Base-by-base conservation (phyloP, 2,797 vertebrate genomes). In the Neoniphon sammara region DNA sequence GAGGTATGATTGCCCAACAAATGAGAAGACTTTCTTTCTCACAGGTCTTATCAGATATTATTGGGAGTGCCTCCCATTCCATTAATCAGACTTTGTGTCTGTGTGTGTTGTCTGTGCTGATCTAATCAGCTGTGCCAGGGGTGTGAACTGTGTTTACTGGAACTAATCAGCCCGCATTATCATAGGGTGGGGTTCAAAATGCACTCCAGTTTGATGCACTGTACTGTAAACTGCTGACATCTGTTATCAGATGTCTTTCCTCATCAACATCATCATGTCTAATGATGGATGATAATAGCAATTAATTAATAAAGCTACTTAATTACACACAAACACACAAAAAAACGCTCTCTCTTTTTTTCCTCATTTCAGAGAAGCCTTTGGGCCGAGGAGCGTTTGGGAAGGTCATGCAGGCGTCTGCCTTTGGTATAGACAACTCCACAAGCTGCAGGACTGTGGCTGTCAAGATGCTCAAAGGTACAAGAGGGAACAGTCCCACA, bases 401-500 rank as follows among this genome's bases (percentile, higher is more conserved):
- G 25, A 96, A 96, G 85, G 97, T 99, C 82, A 94, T 98, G 52
- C 96, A 97, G 91, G 97, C 96, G 0, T 95, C 95, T 27, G 97
- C 97, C 1, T 97, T 97, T 68, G 97, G 96, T 69, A 97, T 98
- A 58, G 93, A 94, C 75, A 94, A 92, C 72, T 91, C 93, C n/a
- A 89, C 93, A 74, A 93, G 94, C 0, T 97, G 96, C 92, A 94
- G 92, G 82, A 96, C 95, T 1, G 97, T 99, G 72, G 97, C 97
- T 36, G 96, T 99, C 46, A 99, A 99, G 88, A 99, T 98, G 97
- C 92, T 99, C 69, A 99, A 99, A 97, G 97, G 97, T 98, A 93
- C 25, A 23, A 6, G 4, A 56, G n/a, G 2, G 2, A 46, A 4
- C 50, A 21, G 27, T 18, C n/a, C 47, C 46, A 31, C 8, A 8